phyloP scores from a whole-genome alignment of 1,140 invertebrate genomes.

The Orius laevigatus region DNA sequence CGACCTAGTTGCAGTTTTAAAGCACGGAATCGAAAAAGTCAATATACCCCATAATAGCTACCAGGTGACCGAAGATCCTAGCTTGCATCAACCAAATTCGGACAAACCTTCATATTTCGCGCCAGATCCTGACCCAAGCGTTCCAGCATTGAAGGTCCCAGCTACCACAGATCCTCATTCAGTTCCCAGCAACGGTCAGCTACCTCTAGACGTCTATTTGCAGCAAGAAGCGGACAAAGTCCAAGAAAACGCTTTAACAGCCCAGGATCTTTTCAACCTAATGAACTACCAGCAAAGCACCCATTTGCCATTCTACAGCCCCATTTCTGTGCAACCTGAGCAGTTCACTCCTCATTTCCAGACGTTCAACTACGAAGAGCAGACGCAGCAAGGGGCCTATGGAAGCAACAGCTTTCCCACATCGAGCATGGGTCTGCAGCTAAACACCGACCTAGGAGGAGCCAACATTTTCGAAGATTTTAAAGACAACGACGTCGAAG shows the following conservation, averaged over 20 bases:
- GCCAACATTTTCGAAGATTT: not conserved
- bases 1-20: constrained; percentile 13
- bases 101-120: constrained; percentile 30
- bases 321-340: constrained; percentile 21
- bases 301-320: not conserved
- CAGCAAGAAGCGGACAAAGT: constrained; percentile 19
- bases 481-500: constrained; percentile 12
- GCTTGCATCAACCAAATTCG: constrained; percentile 27
- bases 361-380: constrained; percentile 36
- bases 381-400: constrained; percentile 22
- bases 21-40: constrained; percentile 13
- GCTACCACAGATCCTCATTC: constrained; percentile 28
- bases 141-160: constrained; percentile 27
- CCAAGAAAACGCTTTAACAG: constrained; percentile 26
- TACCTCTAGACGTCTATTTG: constrained; percentile 21
- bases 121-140: constrained; percentile 31
- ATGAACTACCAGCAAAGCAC: constrained; percentile 24
- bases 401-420: constrained; percentile 18
- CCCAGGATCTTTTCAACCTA: constrained; percentile 36
- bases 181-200: constrained; percentile 29
- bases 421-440: constrained; percentile 9
- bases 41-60: constrained; percentile 8
- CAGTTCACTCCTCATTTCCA: constrained; percentile 29
- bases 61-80: constrained; percentile 26
- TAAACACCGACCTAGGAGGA: not conserved